These are phyloP conservation scores for Callosobruchus maculatus DNA, from an alignment of 2,888 invertebrate species.

Conservation along the genomic window DNA sequence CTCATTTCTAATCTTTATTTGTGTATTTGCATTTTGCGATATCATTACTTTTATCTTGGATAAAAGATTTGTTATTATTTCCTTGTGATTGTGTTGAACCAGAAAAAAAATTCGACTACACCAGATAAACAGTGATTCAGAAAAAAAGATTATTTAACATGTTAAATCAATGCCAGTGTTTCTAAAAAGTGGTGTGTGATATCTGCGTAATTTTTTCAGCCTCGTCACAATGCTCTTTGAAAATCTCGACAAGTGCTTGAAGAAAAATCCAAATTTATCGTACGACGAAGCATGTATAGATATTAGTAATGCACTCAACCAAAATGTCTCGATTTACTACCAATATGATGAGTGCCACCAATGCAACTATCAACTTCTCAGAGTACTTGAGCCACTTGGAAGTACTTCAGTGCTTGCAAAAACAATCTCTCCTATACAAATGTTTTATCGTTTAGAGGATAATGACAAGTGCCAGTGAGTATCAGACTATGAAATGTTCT, in stretches of 20 bases:
- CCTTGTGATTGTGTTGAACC: neutral
- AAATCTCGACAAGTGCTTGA: slow-evolving; percentile 34
- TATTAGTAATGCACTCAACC: slow-evolving; percentile 37
- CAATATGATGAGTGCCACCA: slow-evolving; percentile 47
- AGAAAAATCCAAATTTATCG: slow-evolving; percentile 30
- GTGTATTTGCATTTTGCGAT: no score
- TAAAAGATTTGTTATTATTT: neutral
- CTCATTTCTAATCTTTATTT: neutral
- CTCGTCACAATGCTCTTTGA: slow-evolving; percentile 28
- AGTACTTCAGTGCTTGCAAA: slow-evolving; percentile 40
- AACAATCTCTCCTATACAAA: slow-evolving; percentile 41
- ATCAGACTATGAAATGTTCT: no score
- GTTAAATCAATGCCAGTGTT: neutral
- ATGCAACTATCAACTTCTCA: slow-evolving; percentile 41
- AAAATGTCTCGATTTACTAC: slow-evolving; percentile 35
- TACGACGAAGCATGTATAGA: slow-evolving; percentile 49
- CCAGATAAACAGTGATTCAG: neutral
- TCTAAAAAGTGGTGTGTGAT: neutral
- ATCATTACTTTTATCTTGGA: no score
- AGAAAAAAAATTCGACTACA: neutral
- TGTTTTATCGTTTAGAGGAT: slow-evolving; percentile 32
- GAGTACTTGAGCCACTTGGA: slow-evolving; percentile 26
- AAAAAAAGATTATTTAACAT: neutral
- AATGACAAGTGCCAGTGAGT: slow-evolving; percentile 9
- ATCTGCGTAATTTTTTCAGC: neutral